Base-by-base conservation (phyloP, 2,113 vertebrate genomes). In the Actenoides lindsayi region DNA sequence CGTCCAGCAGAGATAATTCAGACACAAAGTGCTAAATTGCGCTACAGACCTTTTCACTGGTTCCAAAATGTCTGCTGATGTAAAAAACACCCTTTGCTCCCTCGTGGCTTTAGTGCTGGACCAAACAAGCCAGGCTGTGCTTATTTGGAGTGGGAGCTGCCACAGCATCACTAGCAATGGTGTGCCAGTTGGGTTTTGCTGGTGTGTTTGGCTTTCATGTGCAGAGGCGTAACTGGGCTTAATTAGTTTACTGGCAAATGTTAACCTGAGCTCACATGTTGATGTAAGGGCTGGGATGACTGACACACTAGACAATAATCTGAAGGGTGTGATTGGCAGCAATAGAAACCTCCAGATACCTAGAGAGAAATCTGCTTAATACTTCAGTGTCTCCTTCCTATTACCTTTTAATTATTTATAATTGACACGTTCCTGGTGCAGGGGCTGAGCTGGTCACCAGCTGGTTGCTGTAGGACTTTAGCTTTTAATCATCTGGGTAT, bases 401-500 rank as follows among this genome's bases (percentile, higher is more conserved):
- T 96, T 94, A 96, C 94, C 84, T 77, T 93, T 98, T 96, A 98
- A 98, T 98, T 98, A 98, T 98, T 97, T 96, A 98, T 96, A 89
- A 93, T 81, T 83, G 86, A 33, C 51, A 46, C 11, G 9, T 67
- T 96, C 94, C 89, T 20, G 8, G 82, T n/a, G 71, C 86, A 67
- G 86, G 79, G 75, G 39, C 96, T 90, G 95, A 89, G 92, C 86
- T 59, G 28, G 31, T 96, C 96, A 97, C 94, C 33, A 76, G 97
- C 97, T 97, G 96, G 71, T 93, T 94, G 90, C 95, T 87, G 75
- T 48, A 82, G 94, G 96, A 96, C 94, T 74, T 92, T 20, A 95
- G 97, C 94, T 97, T 97, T 89, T 83, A 83, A 92, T 97, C 97
- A 97, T 75, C 41, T 35, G 35, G 71, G 39, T 46, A 51, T 87